Base-by-base conservation (phyloP, 2,888 invertebrate species). In the Cheilosia impressa region DNA sequence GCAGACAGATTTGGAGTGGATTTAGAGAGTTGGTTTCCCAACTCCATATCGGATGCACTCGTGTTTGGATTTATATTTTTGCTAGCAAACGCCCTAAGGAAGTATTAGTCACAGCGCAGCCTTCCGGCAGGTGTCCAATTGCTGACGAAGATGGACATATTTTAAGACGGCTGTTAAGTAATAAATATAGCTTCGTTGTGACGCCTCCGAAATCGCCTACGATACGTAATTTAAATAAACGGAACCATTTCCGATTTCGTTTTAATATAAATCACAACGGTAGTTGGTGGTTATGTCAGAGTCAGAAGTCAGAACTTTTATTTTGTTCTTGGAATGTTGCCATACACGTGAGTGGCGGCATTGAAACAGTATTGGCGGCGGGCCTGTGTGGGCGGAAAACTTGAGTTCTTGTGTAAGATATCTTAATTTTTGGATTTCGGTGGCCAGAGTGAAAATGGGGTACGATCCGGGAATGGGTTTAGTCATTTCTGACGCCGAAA, bases 11-110 rank as follows among this genome's bases (percentile, higher is more conserved):
- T 75, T 66, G 79, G 75, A 58, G n/a, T 65, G 55, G 27, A 34
- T 71, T 78, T 84, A 84, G 84, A 84, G 84, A 84, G 84, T 84
- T 76, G 79, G 79, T 80, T 84, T 84, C 75, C 60, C 50, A 76
- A 55, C 52, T 55, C 84, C 71, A 50, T 71, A 63, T 55, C 15
- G 34, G 65, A 45, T 13, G 72, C 31, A 71, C 71, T 22, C 50
- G 50, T 55, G 71, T 43, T 66, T 22, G 47, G 24, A n/a, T 53
- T 15, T 45, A 31, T 43, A 4, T 41, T 45, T 17, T 19, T 19
- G 19, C 47, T 13, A 58, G 17, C 50, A 43, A 53, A 65, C 65
- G 76, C 22, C 34, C 41, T 41, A 45, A 50, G 15, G 58, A 22
- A 45, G n/a, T 60, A n/a, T 55, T 38, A 34, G 60, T 72, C 22